A percentile compares a stretch with the other conserved stretches of the same genome.
These are phyloP conservation scores for Holothuria leucospilota DNA, from an alignment of 53 echinoderm and acorn worm species.

Conservation along the genomic window DNA sequence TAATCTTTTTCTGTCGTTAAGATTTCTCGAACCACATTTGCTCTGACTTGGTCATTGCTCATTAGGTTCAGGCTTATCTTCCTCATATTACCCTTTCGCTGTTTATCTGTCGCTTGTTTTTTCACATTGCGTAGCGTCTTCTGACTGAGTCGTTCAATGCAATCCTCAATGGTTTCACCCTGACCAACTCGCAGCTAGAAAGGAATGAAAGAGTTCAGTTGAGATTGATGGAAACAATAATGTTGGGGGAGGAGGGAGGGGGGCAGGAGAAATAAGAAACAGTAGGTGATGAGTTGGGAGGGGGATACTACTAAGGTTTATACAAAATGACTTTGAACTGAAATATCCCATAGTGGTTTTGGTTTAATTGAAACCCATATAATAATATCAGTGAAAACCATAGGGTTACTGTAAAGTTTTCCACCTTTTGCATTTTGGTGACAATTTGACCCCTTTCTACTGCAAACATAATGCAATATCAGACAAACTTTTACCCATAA, in stretches of 20 bases:
- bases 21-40: conserved; percentile 95
- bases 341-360: no score
- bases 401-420: no score
- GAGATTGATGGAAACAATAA: not conserved
- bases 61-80: conserved; percentile 94
- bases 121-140: conserved; percentile 29
- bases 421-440: no score
- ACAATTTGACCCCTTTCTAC: no score
- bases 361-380: no score
- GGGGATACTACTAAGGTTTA: not conserved
- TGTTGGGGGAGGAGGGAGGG: not conserved
- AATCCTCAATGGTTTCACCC: conserved; percentile 95
- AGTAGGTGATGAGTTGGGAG: not conserved
- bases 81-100: conserved; percentile 64
- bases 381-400: no score
- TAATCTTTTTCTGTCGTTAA: conserved; percentile 94
- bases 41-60: conserved; percentile 95
- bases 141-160: conserved; percentile 78
- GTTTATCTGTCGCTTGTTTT: not conserved
- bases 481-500: no score
- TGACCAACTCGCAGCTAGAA: conserved; percentile 86
- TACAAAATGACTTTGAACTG: no score
- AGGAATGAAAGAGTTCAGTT: not conserved
- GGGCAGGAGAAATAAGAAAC: not conserved
- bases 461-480: no score